Percentiles rank a stretch among this genome's conserved stretches.
phyloP scores from a whole-genome alignment of 2,113 vertebrate genomes.

The Puffinus mauretanicus region DNA sequence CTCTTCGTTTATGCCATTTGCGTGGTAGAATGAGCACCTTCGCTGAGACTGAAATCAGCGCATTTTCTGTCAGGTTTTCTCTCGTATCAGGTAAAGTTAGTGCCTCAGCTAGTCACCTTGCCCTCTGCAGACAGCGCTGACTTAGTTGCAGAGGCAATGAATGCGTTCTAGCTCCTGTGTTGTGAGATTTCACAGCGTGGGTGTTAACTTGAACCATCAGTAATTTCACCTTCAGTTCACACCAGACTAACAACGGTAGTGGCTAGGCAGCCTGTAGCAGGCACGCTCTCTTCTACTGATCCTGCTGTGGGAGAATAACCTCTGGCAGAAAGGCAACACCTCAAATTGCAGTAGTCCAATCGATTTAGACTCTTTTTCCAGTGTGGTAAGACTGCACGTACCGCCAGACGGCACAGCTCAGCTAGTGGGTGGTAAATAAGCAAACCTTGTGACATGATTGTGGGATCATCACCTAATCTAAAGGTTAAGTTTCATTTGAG shows the following conservation, averaged over 20 bases:
- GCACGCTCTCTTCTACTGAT: background rate
- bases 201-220: background rate
- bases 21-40: background rate
- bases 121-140: background rate
- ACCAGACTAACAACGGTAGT: background rate
- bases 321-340: background rate
- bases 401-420: background rate
- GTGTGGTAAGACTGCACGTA: fast-evolving
- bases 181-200: background rate
- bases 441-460: background rate
- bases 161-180: background rate
- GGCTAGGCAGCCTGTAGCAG: background rate
- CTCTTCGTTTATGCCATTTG: background rate
- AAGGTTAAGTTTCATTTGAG: background rate
- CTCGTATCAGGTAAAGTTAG: background rate
- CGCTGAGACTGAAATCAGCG: background rate
- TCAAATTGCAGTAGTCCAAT: background rate
- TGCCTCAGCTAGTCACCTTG: background rate
- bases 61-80: background rate
- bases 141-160: background rate
- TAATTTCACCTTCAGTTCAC: background rate
- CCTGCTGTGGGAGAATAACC: background rate
- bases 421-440: background rate
- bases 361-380: background rate
- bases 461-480: background rate